Evolutionary conservation across 2,888 invertebrate species (phyloP), one percentile per base, ranked within the genome.

Genomic region (Phengaris alcon): DNA sequence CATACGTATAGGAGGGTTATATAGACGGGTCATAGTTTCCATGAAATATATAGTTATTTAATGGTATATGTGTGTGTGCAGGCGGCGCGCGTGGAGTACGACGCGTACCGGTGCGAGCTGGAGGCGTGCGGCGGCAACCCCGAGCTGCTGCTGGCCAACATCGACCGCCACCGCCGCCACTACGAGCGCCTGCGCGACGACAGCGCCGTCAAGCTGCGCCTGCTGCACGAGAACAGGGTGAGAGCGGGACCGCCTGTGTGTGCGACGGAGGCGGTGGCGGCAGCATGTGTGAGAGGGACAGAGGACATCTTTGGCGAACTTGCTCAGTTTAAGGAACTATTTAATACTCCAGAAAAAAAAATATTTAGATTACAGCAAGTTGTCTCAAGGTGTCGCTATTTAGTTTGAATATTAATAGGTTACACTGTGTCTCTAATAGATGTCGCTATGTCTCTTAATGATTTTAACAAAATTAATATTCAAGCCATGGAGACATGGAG

Each of bases 221-320:
- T 99, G 91, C 94, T 99, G 82, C 98, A 99, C 91, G 99, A 99
- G 94, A 99, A 99, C 93, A 95, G 98, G 94, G 98, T 98, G 90
- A 70, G 91, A 69, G 8, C 55, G 13, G 75, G 15, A 52, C 10
- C 6, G 68, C 12, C 6, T 5, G 7, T 44, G 35, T 46, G 35
- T 46, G 68, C 13, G 48, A 44, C 46, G 5, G 13, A 9, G 13
- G 46, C n/a, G 12, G 64, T 10, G 52, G 9, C 52, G 8, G 6
- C 12, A 35, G 59, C 59, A 46, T 46, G 46, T 2, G 46, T 22
- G 46, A 46, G 46, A 4, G 46, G 46, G 46, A 6, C 46, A 6
- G 46, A 46, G 46, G 6, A 6, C 4, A 46, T 4, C 46, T 46
- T 2, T 22, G 22, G 22, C 22, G 22, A 22, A 22, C 22, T 22